phyloP scores from a whole-genome alignment of 2,888 invertebrate species.

The Cheilosia urbana region DNA sequence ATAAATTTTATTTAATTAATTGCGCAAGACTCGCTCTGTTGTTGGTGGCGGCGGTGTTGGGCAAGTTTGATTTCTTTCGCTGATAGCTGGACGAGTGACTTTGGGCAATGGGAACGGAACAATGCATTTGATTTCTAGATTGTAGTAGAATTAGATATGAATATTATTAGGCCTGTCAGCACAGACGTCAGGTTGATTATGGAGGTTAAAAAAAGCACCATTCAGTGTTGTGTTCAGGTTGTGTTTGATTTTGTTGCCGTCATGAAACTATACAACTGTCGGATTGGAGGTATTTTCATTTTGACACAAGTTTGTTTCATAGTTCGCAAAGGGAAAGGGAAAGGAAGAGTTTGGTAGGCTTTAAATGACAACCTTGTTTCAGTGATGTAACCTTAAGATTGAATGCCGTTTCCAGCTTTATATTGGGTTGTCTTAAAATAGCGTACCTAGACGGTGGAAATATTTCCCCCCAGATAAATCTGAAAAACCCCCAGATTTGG shows the following conservation, averaged over 20 bases:
- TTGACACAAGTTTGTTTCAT: too few relatives aligned
- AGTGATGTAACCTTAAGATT: too few relatives aligned
- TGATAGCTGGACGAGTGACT: constrained; percentile 40
- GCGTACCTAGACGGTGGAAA: too few relatives aligned
- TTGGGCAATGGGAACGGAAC: constrained; percentile 36
- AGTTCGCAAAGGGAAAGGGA: too few relatives aligned
- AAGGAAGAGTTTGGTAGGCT: too few relatives aligned
- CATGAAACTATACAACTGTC: not conserved
- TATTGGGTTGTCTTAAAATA: too few relatives aligned
- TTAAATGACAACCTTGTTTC: too few relatives aligned
- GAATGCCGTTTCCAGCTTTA: too few relatives aligned
- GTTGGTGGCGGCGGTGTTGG: constrained; percentile 22
- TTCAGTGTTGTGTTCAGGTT: too few relatives aligned
- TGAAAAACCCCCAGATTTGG: too few relatives aligned
- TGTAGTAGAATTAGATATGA: not conserved
- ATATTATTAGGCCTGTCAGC: constrained; percentile 1
- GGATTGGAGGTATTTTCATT: too few relatives aligned
- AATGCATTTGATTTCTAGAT: not conserved
- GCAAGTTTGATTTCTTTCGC: constrained; percentile 51
- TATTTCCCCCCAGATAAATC: too few relatives aligned
- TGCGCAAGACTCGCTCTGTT: constrained; percentile 42
- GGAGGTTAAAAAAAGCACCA: not conserved
- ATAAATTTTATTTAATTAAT: constrained; percentile 64
- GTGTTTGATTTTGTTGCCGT: not conserved
- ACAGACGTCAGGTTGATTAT: not conserved